Base-by-base conservation (phyloP, 2,797 vertebrate species). In the Bovichtus diacanthus region DNA sequence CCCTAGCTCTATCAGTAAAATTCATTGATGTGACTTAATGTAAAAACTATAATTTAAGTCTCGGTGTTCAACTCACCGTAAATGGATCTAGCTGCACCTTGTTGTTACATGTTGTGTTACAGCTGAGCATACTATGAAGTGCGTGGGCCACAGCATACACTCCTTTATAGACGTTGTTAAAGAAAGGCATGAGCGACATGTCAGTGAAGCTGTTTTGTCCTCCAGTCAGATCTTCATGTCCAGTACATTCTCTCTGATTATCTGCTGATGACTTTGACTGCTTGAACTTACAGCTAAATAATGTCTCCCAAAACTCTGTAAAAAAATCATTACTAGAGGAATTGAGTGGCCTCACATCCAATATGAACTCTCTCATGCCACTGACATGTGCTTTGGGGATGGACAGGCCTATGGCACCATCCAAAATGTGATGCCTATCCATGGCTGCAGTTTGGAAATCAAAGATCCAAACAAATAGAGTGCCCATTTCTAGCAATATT, bases 131-230 rank as follows among this genome's bases (percentile, higher is more conserved):
- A 2, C 8, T 31, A 44, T 95, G 93, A 44, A 95, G 85, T 9
- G 92, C 85, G 36, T 95, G 91, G 15, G 94, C 94, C 61, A 93
- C 85, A 49, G 94, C 93, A 74, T 94, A 95, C 5, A 95, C 93
- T 47, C 73, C 94, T 85, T 94, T 95, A 63, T 95, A 95, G 6
- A 95, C 75, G 62, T 92, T 94, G 72, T 89, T 90, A 71, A 92
- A 88, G 34, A 94, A 93, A 1, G 91, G 89, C 90, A 94, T 92
- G 29, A 91, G 77, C 1, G 93, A 93, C 90, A 94, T 91, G 54
- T 95, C 93, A 56, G 90, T 93, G 66, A 89, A 94, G 27, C 70
- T 74, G 83, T 90, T 94, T 36, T 91, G 54, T 3, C 92, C 41
- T 21, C 59, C 71, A 11, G 53, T 82, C 58, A 94, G 19, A 50